Percentiles rank a stretch among this genome's conserved stretches.
Evolutionary conservation across 2,113 vertebrate genomes (phyloP).

Genomic region (Lucifuga dentata): DNA sequence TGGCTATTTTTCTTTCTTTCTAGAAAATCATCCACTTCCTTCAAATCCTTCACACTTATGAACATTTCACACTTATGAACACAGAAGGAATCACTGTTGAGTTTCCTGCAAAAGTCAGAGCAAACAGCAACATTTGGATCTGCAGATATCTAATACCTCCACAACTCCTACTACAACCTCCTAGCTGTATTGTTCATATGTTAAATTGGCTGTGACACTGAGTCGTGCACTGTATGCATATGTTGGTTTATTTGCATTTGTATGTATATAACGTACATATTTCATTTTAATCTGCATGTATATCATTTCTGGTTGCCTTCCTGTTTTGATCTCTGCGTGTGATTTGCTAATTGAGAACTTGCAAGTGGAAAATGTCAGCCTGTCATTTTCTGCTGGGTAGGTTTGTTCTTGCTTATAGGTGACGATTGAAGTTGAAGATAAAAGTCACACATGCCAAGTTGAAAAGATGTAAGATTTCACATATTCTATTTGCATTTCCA

Average conservation of each 20-base stretch:
- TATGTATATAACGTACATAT: background rate
- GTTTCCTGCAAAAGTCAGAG: conserved; percentile 16
- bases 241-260: background rate
- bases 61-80: background rate
- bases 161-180: conserved; percentile 14
- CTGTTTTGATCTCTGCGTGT: background rate
- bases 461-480: conserved; percentile 2
- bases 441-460: background rate
- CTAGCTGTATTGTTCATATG: conserved; percentile 28
- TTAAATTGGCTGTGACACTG: conserved; percentile 5
- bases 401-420: conserved; percentile 21
- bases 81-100: conserved; percentile 7
- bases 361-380: background rate
- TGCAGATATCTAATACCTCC: conserved; percentile 18
- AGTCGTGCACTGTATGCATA: background rate
- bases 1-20: background rate
- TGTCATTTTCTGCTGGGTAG: conserved; percentile 23
- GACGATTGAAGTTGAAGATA: conserved; percentile 4
- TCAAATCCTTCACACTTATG: no score
- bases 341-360: background rate
- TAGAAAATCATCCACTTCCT: background rate
- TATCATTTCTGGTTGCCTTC: background rate
- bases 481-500: conserved; percentile 21
- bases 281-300: background rate
- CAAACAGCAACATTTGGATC: conserved; percentile 28